Percentiles rank a stretch among this genome's conserved stretches.
These are phyloP conservation scores for Leucoraja erinaceus DNA, from an alignment of 2,113 vertebrate species.

Conservation along the genomic window DNA sequence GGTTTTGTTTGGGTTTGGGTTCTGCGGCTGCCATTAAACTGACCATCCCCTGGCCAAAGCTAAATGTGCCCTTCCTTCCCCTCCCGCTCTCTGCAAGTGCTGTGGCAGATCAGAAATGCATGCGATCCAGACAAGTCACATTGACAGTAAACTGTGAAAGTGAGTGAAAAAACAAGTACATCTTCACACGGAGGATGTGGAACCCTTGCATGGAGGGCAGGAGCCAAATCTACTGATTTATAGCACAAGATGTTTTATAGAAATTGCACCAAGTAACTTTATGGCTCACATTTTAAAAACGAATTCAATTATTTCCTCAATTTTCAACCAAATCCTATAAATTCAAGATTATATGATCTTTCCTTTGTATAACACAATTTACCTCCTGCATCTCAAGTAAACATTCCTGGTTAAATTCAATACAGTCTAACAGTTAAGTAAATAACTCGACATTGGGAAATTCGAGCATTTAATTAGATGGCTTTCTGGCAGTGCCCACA, in stretches of 20 bases:
- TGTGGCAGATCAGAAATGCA: background rate
- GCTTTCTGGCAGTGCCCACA: background rate
- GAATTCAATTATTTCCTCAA: background rate
- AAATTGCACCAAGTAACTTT: background rate
- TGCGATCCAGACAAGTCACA: background rate
- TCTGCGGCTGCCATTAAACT: background rate
- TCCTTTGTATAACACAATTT: background rate
- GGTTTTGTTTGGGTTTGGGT: background rate
- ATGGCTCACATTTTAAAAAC: background rate
- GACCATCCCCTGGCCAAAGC: slow-evolving; percentile 6
- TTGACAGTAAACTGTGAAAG: background rate
- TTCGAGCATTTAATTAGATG: background rate
- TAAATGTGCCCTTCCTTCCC: background rate
- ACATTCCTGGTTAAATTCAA: background rate
- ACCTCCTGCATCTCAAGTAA: background rate
- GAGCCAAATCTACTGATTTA: background rate
- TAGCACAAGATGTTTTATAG: background rate
- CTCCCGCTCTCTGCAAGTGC: background rate
- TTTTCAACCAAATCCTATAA: background rate
- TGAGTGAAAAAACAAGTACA: background rate
- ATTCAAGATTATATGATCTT: background rate
- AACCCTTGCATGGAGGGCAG: background rate
- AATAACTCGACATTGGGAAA: background rate
- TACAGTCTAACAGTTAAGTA: background rate
- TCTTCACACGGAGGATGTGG: background rate